These are phyloP conservation scores for Brachylomia viminalis DNA, from an alignment of 2,888 invertebrate genomes.

Conservation along the genomic window DNA sequence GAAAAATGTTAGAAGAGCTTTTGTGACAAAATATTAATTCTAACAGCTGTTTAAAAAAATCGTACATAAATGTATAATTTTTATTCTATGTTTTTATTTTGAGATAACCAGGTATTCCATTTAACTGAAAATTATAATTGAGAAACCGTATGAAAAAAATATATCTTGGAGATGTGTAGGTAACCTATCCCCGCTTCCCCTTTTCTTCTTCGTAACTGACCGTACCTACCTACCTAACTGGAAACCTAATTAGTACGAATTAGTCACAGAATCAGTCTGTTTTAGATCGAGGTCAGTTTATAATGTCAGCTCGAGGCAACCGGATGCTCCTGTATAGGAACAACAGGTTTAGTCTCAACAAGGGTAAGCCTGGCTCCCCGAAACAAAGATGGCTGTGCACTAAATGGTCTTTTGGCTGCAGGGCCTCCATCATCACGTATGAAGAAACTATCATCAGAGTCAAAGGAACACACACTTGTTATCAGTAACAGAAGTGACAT, in stretches of 20 bases:
- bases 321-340: slow-evolving; percentile 69
- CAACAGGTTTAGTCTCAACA: slow-evolving; percentile 70
- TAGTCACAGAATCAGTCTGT: slow-evolving; percentile 9
- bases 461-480: slow-evolving; percentile 59
- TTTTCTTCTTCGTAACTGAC: too few species aligned
- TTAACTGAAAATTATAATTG: not conserved
- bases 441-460: slow-evolving; percentile 64
- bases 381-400: slow-evolving; percentile 74
- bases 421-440: slow-evolving; percentile 70
- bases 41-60: not conserved
- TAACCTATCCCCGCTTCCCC: too few species aligned
- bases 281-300: slow-evolving; percentile 63
- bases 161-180: not conserved
- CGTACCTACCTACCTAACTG: too few species aligned
- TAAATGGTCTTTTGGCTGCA: slow-evolving; percentile 67
- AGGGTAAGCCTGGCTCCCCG: slow-evolving; percentile 45
- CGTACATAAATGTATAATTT: not conserved
- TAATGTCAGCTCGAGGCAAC: slow-evolving; percentile 68
- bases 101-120: not conserved
- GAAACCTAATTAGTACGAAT: not conserved
- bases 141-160: not conserved
- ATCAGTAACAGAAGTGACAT: slow-evolving; percentile 48
- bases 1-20: not conserved
- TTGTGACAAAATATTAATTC: not conserved
- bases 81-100: slow-evolving; percentile 1